Conservation (phyloP, 2,113 vertebrate genomes). For the Hippocampus guttulatus region DNA sequence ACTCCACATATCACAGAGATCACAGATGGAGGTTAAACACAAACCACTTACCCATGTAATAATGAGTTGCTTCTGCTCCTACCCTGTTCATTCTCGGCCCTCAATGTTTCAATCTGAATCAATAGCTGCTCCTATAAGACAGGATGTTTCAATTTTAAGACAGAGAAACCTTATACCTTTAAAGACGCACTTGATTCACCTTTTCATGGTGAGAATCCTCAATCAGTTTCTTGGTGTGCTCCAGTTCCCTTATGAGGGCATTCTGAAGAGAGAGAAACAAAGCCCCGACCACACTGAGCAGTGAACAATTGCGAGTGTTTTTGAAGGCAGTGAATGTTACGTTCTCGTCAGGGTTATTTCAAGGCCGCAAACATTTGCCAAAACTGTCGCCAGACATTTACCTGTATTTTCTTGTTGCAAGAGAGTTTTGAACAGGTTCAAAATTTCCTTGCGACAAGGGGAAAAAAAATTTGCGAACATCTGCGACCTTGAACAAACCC, state of each 20-base stretch:
- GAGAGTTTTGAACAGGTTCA: too few relatives aligned
- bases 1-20: not conserved
- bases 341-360: too few relatives aligned
- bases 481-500: too few relatives aligned
- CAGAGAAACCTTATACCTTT: not conserved
- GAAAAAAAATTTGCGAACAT: too few relatives aligned
- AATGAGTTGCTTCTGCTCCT: conserved; percentile 79
- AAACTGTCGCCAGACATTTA: too few relatives aligned
- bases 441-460: too few relatives aligned
- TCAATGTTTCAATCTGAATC: conserved; percentile 83
- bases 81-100: conserved; percentile 83
- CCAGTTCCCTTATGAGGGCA: conserved; percentile 86
- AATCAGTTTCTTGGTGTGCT: conserved; percentile 87
- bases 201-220: conserved; percentile 95
- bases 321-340: too few relatives aligned
- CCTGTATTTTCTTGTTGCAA: too few relatives aligned
- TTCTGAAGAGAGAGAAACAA: conserved; percentile 72
- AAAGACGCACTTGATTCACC: conserved; percentile 59
- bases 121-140: conserved; percentile 83
- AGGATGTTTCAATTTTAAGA: not conserved
- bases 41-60: conserved; percentile 78
- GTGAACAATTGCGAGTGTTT: too few relatives aligned
- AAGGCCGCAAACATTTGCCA: too few relatives aligned
- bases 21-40: not conserved
- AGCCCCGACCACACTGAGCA: too few relatives aligned